phyloP scores from a whole-genome alignment of 1,140 invertebrate species.

The Ctenoplectra terminalis region DNA sequence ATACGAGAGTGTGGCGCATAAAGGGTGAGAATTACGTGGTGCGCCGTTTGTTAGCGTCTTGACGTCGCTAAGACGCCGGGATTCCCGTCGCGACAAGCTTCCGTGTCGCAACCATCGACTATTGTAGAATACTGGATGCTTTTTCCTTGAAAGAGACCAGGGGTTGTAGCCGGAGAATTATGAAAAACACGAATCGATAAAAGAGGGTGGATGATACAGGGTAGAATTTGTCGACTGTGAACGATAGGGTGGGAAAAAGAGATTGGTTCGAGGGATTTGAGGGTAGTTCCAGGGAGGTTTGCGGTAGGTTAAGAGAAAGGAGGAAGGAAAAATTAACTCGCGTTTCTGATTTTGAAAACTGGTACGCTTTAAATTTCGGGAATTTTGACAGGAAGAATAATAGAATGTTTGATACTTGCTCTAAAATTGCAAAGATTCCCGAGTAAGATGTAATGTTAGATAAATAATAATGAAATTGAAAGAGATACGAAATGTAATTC shows the following conservation, averaged over 20 bases:
- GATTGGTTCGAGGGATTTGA: not conserved
- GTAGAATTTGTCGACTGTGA: not conserved
- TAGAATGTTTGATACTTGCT: no score
- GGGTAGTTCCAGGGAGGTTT: not conserved
- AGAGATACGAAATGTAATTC: no score
- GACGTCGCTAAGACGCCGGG: conserved; percentile 70
- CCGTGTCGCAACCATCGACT: conserved; percentile 55
- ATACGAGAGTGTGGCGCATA: not conserved
- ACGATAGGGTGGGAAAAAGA: not conserved
- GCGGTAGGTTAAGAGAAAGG: no score
- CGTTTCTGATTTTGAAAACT: not conserved
- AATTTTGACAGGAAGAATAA: no score
- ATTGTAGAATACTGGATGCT: not conserved
- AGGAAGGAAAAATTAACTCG: conserved; percentile 1
- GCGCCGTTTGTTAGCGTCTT: conserved; percentile 73
- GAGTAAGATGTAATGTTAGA: no score
- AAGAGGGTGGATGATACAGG: not conserved
- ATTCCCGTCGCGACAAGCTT: conserved; percentile 75
- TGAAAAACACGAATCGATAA: conserved; percentile 13
- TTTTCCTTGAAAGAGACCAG: not conserved
- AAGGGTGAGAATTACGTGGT: not conserved
- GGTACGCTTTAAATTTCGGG: no score
- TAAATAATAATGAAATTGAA: no score
- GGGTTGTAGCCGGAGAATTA: not conserved
- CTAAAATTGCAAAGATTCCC: no score